These are phyloP conservation scores for Coremacera marginata DNA, from an alignment of 2,888 invertebrate species.

Conservation along the genomic window DNA sequence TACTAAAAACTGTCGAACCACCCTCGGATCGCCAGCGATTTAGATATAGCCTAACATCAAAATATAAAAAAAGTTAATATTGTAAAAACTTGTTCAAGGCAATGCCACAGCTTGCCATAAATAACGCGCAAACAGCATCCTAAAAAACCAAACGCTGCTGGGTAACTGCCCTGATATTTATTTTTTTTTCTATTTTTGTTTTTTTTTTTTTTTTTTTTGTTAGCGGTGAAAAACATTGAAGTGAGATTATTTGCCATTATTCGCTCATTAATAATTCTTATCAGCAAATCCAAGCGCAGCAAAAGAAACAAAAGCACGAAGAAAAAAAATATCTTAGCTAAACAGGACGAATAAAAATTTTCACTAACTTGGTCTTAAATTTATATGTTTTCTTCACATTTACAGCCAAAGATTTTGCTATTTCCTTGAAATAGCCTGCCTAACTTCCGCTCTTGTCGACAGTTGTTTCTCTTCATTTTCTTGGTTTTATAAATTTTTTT, in stretches of 20 bases:
- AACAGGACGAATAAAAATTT: too few species aligned
- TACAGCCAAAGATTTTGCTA: too few species aligned
- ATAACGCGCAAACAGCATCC: neutral
- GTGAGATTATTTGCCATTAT: constrained; percentile 60
- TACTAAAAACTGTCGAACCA: too few species aligned
- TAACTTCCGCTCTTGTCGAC: neutral
- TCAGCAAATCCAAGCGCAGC: constrained; percentile 43
- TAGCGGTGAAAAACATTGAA: constrained; percentile 42
- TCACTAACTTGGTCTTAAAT: too few species aligned
- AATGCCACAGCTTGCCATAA: too few species aligned
- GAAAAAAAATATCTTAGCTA: neutral
- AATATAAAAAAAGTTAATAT: too few species aligned
- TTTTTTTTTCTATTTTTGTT: neutral
- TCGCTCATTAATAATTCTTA: constrained; percentile 62
- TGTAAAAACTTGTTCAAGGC: too few species aligned
- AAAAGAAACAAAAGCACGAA: neutral
- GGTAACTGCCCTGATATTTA: too few species aligned
- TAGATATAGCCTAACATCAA: too few species aligned
- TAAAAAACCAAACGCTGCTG: neutral
- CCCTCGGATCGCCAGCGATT: too few species aligned
- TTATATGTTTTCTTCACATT: too few species aligned
- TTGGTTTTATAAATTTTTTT: constrained; percentile 4
- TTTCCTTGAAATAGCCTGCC: neutral
- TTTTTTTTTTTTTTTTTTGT: neutral
- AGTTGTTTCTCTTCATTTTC: neutral